A percentile compares a stretch with the other conserved stretches of the same genome.
These are phyloP conservation scores for Holothuria leucospilota DNA, from an alignment of 53 echinoderm and acorn worm genomes.

Conservation along the genomic window DNA sequence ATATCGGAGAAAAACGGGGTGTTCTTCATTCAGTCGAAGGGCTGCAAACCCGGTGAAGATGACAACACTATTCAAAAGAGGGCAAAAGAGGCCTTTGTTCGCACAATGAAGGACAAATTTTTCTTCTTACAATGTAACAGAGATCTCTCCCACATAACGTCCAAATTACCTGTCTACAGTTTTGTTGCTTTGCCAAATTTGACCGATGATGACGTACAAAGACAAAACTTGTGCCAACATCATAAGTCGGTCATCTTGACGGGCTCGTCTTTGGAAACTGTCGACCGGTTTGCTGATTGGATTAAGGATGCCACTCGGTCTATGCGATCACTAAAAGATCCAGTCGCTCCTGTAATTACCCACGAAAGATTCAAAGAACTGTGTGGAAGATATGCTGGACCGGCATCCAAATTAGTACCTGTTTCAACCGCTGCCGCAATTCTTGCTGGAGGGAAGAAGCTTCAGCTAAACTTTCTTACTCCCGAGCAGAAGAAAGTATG, in stretches of 20 bases:
- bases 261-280: neutral
- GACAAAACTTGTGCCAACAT: neutral
- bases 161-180: neutral
- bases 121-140: neutral
- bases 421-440: neutral
- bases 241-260: neutral
- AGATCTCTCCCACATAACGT: neutral
- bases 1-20: neutral
- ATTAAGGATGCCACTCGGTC: neutral
- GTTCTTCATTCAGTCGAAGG: neutral
- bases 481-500: neutral
- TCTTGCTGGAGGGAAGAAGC: neutral
- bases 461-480: neutral
- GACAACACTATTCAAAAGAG: neutral
- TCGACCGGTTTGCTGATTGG: neutral
- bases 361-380: neutral
- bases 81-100: neutral
- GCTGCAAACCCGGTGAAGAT: neutral
- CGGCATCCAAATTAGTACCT: neutral
- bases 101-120: neutral
- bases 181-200: neutral
- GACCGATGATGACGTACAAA: neutral
- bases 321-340: too few species aligned
- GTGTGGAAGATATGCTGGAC: slow-evolving; percentile 5
- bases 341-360: too few species aligned